Base-by-base conservation (phyloP, 2,888 invertebrate species). In the Thecophora atra region DNA sequence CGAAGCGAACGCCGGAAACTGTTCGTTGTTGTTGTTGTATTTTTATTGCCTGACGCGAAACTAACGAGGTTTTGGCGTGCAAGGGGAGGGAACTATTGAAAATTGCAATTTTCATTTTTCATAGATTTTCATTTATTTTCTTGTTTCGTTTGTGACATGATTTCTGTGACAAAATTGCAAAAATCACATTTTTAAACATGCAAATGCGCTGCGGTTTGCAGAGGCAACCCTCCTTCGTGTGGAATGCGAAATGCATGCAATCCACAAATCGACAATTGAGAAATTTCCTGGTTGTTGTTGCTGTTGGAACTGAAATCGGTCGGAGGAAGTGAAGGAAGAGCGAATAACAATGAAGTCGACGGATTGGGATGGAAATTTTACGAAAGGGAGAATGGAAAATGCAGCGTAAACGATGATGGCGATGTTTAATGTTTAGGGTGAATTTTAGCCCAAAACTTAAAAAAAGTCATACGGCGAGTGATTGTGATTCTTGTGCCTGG, bases 151-250 rank as follows among this genome's bases (percentile, higher is more conserved):
- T 58, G 24, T 13, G 58, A 58, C 28, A 26, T 17, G 21, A 26
- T 58, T 73, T 58, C 58, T 58, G 70, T 70, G 69, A 71, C 66
- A 73, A 75, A 73, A 77, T 77, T 68, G 24, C 28, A 28, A 73
- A 75, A 73, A 77, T 77, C 77, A 72, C 76, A 79, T 78, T 81
- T 81, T 81, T 81, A 81, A 81, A 80, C 81, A 81, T 81, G 81
- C 81, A 81, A 81, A 81, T 81, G 66, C 72, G 72, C 51, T 69
- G 28, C 58, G 58, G 65, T 51, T 73, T 72, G 73, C 75, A 76
- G 75, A 76, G 74, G 28, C 24, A 76, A 74, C 65, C 77, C 80
- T 78, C 76, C 76, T 76, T 72, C 21, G 56, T 56, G 56, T 56
- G 56, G 58, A 72, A 71, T 69, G 56, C 72, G 66, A 65, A 54